phyloP scores from a whole-genome alignment of 2,113 vertebrate species.

The Loxodonta africana region DNA sequence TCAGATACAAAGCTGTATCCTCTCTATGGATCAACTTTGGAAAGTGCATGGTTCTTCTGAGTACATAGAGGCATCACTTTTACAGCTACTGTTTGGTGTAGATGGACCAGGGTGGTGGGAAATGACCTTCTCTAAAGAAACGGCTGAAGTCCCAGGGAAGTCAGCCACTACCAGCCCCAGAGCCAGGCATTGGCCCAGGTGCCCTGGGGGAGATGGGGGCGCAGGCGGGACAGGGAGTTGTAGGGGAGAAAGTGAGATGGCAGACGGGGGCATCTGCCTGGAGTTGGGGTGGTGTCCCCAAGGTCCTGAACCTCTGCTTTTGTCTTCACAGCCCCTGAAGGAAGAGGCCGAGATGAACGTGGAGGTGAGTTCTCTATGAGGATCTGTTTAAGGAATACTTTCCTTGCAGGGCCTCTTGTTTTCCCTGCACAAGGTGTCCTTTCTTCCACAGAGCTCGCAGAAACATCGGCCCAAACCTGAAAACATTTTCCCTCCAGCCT shows the following conservation, averaged over 20 bases:
- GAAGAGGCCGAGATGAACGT: slow-evolving; percentile 61
- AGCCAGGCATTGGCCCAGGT: background rate
- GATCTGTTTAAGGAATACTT: background rate
- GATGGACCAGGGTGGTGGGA: background rate
- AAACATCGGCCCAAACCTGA: background rate
- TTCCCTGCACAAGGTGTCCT: background rate
- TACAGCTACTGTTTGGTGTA: background rate
- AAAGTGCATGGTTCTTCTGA: background rate
- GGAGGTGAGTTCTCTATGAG: slow-evolving; percentile 67
- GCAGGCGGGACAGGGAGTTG: background rate
- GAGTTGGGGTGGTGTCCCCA: background rate
- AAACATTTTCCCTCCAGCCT: background rate
- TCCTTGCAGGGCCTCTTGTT: background rate
- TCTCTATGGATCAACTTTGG: background rate
- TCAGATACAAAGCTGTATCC: background rate
- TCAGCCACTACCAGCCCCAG: background rate
- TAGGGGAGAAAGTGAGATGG: background rate
- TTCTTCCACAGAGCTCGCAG: background rate
- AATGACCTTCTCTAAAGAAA: background rate
- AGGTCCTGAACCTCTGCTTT: slow-evolving; percentile 57
- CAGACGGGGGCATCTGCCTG: background rate
- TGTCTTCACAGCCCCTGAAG: slow-evolving; percentile 66
- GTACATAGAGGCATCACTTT: background rate
- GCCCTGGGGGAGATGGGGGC: background rate
- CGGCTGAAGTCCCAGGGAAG: background rate